Evolutionary conservation across 2,113 vertebrate species (phyloP), one percentile per base, ranked within the genome.

Genomic region (Synodontis membranacea): DNA sequence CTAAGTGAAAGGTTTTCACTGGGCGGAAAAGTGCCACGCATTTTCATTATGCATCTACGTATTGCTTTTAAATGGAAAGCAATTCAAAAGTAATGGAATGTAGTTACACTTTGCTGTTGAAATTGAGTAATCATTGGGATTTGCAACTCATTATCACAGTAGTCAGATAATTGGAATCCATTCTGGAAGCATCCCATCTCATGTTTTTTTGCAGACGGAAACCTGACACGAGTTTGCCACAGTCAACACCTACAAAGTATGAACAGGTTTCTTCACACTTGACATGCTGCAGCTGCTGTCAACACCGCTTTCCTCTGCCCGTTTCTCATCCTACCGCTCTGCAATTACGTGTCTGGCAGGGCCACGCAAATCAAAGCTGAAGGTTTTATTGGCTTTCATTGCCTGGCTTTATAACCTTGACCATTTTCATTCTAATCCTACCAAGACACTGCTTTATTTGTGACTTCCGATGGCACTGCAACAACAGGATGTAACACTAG

Each of bases 351-450:
- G 80, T 88, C 86, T 84, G 80, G 79, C 86, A 72, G 74, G 66
- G 60, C 60, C 78, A 52, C 64, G 82, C 86, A 81, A 91, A 92
- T 90, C 86, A 88, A 84, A 86, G 82, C 86, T 90, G 90, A 90
- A 87, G 89, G 87, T 89, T 90, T 92, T 90, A 90, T 92, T 91
- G 87, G 78, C 85, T 90, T 54, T 56, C 70, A 68, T 83, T 89
- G 86, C 83, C 88, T 86, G 89, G 84, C 86, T 92, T 92, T 86
- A 86, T 88, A 88, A 88, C 86, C 84, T 85, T 82, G 48, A 80
- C 86, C 46, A 64, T 80, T 88, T 90, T 90, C 81, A 86, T 90
- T 89, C 58, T 85, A 76, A 86, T 89, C 75, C 85, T 80, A 83
- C 34, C 58, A 81, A 84, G 84, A 86, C 19, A 19, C 81, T 66